phyloP scores from a whole-genome alignment of 2,888 invertebrate genomes.

The Panopea generosa region DNA sequence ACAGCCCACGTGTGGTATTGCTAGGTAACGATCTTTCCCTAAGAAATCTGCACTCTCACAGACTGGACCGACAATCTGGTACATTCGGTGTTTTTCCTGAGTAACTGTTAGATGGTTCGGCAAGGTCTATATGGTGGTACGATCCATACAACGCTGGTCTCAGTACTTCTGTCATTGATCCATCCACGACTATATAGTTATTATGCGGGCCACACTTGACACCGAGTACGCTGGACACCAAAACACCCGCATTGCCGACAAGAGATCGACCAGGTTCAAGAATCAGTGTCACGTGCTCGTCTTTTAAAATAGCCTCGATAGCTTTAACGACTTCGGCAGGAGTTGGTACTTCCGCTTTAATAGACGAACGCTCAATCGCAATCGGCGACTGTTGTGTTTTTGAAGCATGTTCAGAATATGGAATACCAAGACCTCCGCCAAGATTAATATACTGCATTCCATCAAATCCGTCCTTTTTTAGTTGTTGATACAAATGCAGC shows the following conservation, averaged over 20 bases:
- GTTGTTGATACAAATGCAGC: constrained; percentile 61
- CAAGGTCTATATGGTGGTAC: constrained; percentile 84
- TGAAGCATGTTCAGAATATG: constrained; percentile 69
- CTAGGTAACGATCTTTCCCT: constrained; percentile 80
- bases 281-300: constrained; percentile 78
- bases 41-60: constrained; percentile 85
- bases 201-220: constrained; percentile 77
- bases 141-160: constrained; percentile 84
- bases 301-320: constrained; percentile 62
- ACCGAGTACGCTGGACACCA: constrained; percentile 82
- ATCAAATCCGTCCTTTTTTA: constrained; percentile 67
- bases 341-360: constrained; percentile 43
- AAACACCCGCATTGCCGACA: constrained; percentile 80
- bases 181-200: constrained; percentile 83
- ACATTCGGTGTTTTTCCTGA: constrained; percentile 29
- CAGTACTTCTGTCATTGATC: constrained; percentile 85
- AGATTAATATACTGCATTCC: constrained; percentile 81
- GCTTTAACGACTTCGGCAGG: constrained; percentile 70
- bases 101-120: constrained; percentile 54
- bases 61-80: constrained; percentile 85
- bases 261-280: constrained; percentile 85
- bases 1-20: constrained; percentile 73
- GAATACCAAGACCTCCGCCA: constrained; percentile 85
- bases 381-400: neutral
- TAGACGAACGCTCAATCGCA: neutral